Base-by-base conservation (phyloP, 2,797 vertebrate genomes). In the Chaetophractus vellerosus region DNA sequence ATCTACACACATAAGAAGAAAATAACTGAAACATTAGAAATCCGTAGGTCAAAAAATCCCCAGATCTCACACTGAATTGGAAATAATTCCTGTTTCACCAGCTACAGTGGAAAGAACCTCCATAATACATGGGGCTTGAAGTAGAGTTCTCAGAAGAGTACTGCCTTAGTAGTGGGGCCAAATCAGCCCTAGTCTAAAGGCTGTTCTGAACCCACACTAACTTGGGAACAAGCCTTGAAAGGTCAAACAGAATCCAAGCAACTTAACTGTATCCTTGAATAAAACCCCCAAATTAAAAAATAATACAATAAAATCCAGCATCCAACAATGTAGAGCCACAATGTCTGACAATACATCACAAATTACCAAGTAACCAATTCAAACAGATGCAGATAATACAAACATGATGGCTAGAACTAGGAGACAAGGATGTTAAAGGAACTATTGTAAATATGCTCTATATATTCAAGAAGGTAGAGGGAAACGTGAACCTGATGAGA, bases 281-380 rank as follows among this genome's bases (percentile, higher is more conserved):
- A 83, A 38, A 63, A 38, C 50, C 23, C 26, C 69, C 9, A 75
- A 57, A 14, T 52, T 50, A 21, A 93, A 69, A n/a, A 69, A n/a
- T 41, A 55, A 48, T 38, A 18, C 14, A 26, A 45, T 33, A 96
- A 87, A 88, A 78, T 21, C 33, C 6, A 83, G 50, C 48, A 95
- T 1, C 21, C 9, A 59, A 90, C 28, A 95, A 83, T 69, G 59
- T 38, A 21, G 23, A 69, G 50, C n/a, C 48, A 88, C 41, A 71
- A 57, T 55, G 26, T 76, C 24, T 78, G 68, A 38, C 26, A 93
- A 83, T 2, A 33, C 36, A 78, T 78, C 63, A 82, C 78, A 90
- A 90, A 93, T 38, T 80, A 68, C 6, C 83, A 95, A 75, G 45
- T 33, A 79, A 71, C 19, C 10, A 79, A 91, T 1, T 64, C 68